These are phyloP conservation scores for Keiferia lycopersicella DNA, from an alignment of 2,888 invertebrate species.

Conservation along the genomic window DNA sequence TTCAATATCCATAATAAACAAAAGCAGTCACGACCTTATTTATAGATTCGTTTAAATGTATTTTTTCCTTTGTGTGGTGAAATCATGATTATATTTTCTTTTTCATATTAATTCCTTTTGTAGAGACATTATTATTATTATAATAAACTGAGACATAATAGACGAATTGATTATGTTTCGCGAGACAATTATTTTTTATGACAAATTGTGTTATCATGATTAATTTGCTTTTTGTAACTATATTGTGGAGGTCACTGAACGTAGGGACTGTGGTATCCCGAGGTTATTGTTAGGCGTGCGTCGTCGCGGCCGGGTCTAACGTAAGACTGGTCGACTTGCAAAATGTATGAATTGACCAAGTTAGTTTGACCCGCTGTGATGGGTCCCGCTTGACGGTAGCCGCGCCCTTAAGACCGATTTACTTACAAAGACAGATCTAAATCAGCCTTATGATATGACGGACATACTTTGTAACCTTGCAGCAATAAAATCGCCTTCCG, in stretches of 20 bases:
- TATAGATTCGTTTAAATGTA: constrained; percentile 50
- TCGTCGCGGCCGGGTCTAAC: no score
- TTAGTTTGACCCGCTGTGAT: no score
- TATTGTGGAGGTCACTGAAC: constrained; percentile 40
- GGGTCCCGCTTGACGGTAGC: no score
- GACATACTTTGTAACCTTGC: constrained; percentile 19
- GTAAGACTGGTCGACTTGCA: constrained; percentile 33
- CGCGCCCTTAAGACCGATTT: no score
- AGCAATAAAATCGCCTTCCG: constrained; percentile 19
- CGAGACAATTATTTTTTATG: constrained; percentile 54
- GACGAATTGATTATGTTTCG: constrained; percentile 56
- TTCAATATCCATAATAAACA: constrained; percentile 63
- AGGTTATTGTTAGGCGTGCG: no score
- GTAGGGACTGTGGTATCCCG: constrained; percentile 30
- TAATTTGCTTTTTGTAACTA: constrained; percentile 53
- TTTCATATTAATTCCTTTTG: constrained; percentile 59
- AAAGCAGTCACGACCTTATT: constrained; percentile 52
- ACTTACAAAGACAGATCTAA: no score
- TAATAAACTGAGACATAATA: constrained; percentile 73
- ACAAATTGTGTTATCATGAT: constrained; percentile 42
- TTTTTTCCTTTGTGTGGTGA: constrained; percentile 68
- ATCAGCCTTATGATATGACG: constrained; percentile 46
- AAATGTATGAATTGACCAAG: no score
- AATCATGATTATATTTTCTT: constrained; percentile 60
- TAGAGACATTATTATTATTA: constrained; percentile 58